phyloP scores from a whole-genome alignment of 2,113 vertebrate genomes.

The Hemiscyllium ocellatum region DNA sequence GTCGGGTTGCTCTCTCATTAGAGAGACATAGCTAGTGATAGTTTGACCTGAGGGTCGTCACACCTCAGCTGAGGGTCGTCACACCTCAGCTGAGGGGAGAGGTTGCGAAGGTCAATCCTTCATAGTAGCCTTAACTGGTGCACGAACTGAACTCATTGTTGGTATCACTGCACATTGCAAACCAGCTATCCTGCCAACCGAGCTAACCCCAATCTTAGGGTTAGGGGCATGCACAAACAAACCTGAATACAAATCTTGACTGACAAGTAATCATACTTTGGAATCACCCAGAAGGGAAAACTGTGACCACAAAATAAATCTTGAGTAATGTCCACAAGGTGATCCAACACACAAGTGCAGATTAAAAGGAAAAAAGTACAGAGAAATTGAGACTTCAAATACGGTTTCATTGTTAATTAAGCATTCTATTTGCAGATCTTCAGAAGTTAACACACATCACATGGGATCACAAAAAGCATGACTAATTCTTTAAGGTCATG shows the following conservation, averaged over 20 bases:
- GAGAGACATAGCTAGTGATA: too few relatives aligned
- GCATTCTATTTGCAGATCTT: background rate
- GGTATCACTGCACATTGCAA: too few relatives aligned
- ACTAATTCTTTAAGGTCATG: background rate
- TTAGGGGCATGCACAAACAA: background rate
- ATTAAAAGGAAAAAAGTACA: background rate
- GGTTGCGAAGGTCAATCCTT: too few relatives aligned
- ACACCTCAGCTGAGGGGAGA: too few relatives aligned
- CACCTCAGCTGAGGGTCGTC: too few relatives aligned
- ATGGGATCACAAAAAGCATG: background rate
- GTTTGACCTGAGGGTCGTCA: too few relatives aligned
- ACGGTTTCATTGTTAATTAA: background rate
- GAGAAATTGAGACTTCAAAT: background rate
- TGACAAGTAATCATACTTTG: background rate
- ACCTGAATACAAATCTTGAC: background rate
- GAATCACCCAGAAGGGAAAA: background rate
- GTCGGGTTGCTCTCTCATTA: too few relatives aligned
- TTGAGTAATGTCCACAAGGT: background rate
- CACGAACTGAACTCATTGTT: too few relatives aligned
- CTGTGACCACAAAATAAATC: background rate
- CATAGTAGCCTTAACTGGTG: too few relatives aligned
- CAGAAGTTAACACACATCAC: slow-evolving; percentile 6
- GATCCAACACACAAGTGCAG: background rate
- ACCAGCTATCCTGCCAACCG: too few relatives aligned
- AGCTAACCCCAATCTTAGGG: too few relatives aligned